A percentile compares a stretch with the other conserved stretches of the same genome.
Conservation (phyloP, 2,888 invertebrate species). For the Latrodectus hesperus region DNA sequence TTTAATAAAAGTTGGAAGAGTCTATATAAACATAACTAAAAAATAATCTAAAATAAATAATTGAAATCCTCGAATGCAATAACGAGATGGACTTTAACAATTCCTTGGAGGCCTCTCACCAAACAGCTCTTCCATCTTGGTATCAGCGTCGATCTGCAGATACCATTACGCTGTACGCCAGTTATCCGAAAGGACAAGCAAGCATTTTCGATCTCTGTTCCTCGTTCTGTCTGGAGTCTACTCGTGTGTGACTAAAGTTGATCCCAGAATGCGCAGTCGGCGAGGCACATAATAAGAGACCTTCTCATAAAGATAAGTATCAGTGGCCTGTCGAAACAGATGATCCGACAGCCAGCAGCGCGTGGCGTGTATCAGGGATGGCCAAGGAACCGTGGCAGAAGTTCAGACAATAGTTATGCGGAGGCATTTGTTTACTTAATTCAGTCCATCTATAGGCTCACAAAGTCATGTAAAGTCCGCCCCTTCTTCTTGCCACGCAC, state of each 20-base stretch:
- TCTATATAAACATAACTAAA: no score
- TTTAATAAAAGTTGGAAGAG: no score
- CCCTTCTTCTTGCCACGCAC: not conserved
- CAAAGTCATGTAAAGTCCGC: not conserved
- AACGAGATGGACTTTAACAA: not conserved
- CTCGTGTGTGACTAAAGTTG: slow-evolving; percentile 2
- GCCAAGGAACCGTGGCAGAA: slow-evolving; percentile 22
- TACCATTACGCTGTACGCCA: not conserved
- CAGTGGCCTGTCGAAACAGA: slow-evolving; percentile 40
- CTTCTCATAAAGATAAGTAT: slow-evolving; percentile 9
- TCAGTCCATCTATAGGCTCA: not conserved
- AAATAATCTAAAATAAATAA: no score
- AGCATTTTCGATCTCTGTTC: not conserved
- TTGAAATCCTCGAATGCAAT: not conserved
- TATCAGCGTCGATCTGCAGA: not conserved
- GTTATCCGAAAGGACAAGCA: not conserved
- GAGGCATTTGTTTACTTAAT: slow-evolving; percentile 1
- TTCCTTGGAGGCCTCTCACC: not conserved
- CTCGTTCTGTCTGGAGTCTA: not conserved
- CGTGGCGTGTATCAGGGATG: slow-evolving; percentile 32
- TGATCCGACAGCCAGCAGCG: slow-evolving; percentile 32
- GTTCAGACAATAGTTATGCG: not conserved
- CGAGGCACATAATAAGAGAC: slow-evolving; percentile 31
- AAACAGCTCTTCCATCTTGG: not conserved
- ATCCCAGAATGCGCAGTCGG: not conserved